Evolutionary conservation across 2,888 invertebrate genomes (phyloP), one percentile per base, ranked within the genome.

Genomic region (Diplolepis rosae): DNA sequence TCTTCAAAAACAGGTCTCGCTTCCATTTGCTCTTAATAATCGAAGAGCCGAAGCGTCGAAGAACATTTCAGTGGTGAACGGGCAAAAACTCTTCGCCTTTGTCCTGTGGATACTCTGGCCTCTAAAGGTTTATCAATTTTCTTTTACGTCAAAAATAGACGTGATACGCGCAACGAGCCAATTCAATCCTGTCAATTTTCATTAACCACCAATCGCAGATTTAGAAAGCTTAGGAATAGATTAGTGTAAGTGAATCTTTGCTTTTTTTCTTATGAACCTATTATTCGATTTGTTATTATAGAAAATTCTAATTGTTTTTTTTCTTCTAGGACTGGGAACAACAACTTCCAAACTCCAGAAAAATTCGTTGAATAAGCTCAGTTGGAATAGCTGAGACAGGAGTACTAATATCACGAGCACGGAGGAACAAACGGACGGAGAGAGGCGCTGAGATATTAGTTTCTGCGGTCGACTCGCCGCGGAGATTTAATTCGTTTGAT

Each of bases 401-500:
- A 72, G 61, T 68, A 68, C 52, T 27, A 39, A 75, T 69, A 74
- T 70, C 68, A 56, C 70, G 50, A 66, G 78, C 77, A 73, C 71
- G 70, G 74, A 75, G 68, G 75, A 69, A 70, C 68, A 75, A 79
- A 75, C 77, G 72, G 72, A 35, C 72, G 75, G 77, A 71, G 71
- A 76, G 75, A 75, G 77, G 77, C 67, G 71, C 83, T 68, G 72
- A 68, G 77, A 72, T 74, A 87, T 86, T 86, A 88, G 88, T 88
- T 88, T 88, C 88, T 88, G 88, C 87, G 88, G 89, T 88, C 86
- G 87, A 81, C 84, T 86, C 86, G 83, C 85, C 84, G 84, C 83
- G 82, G 86, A 86, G 86, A 87, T 87, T 88, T 88, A 88, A 89
- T 88, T 88, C 89, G 87, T 89, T 88, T 89, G 88, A 89, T 88